These are phyloP conservation scores for Drepana arcuata DNA, from an alignment of 1,140 invertebrate species.

Conservation along the genomic window DNA sequence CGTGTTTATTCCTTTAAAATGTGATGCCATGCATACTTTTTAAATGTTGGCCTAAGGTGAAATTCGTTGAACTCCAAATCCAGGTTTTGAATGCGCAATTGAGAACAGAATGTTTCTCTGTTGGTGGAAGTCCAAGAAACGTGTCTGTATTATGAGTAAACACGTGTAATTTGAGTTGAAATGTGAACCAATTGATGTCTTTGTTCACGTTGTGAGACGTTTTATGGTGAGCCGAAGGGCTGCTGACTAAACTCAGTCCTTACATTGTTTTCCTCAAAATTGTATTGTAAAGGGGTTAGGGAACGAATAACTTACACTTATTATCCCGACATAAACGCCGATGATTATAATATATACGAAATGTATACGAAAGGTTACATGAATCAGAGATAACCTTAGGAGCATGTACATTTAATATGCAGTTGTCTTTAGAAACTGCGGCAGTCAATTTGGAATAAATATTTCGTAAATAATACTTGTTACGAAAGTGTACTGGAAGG, in stretches of 20 bases:
- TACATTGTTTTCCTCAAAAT: slow-evolving; percentile 30
- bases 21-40: slow-evolving; percentile 9
- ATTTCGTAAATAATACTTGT: no score
- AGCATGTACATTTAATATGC: no score
- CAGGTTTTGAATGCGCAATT: slow-evolving; percentile 20
- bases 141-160: slow-evolving; percentile 39
- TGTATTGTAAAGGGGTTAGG: no score
- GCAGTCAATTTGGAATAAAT: no score
- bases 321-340: no score
- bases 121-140: slow-evolving; percentile 23
- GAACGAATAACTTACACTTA: no score
- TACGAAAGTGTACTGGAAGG: no score
- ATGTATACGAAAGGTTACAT: no score
- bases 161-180: slow-evolving; percentile 62
- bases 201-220: slow-evolving; percentile 48
- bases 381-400: no score
- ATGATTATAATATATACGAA: no score
- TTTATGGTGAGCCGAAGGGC: slow-evolving; percentile 44
- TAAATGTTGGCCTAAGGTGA: slow-evolving; percentile 31
- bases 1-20: neutral
- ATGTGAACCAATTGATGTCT: slow-evolving; percentile 66
- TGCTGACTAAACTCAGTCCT: slow-evolving; percentile 40
- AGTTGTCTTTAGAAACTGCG: no score
- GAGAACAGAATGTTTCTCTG: slow-evolving; percentile 24
- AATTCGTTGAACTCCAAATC: slow-evolving; percentile 24